Evolutionary conservation across 37 sponge, comb jelly and placozoan genomes (phyloP).

Genomic region (Hexactinellida sp.): DNA sequence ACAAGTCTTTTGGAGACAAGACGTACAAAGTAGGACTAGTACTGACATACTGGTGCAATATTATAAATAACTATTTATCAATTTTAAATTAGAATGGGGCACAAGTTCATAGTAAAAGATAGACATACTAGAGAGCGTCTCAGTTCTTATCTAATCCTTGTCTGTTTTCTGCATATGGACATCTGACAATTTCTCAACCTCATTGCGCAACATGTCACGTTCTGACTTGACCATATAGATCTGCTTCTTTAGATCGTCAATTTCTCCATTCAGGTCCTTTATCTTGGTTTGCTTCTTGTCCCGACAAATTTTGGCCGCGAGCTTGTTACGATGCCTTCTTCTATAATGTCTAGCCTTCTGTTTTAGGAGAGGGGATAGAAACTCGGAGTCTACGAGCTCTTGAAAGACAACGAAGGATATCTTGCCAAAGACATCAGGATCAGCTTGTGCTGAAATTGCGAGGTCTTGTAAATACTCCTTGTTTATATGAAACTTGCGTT

Average conservation of each 20-base stretch:
- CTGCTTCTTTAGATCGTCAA: background rate
- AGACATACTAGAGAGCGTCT: background rate
- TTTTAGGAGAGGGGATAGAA: background rate
- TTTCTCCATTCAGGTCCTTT: background rate
- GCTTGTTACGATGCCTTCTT: background rate
- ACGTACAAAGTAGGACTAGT: background rate
- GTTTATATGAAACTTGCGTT: background rate
- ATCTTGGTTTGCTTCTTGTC: background rate
- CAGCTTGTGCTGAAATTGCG: background rate
- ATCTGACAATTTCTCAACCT: background rate
- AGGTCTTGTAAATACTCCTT: background rate
- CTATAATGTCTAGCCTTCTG: background rate
- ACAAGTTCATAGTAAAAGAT: constrained; percentile 14
- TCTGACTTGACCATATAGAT: constrained; percentile 1
- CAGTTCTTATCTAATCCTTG: background rate
- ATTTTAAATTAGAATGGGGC: background rate
- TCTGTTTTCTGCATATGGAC: constrained; percentile 1
- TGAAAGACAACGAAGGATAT: background rate
- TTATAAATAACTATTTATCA: constrained; percentile 16
- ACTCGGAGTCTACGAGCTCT: background rate
- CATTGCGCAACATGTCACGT: constrained; percentile 5
- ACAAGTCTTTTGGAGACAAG: background rate
- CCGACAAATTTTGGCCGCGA: background rate
- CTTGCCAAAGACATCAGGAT: constrained; percentile 15
- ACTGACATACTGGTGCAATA: constrained; percentile 7